These are phyloP conservation scores for Thaumatotibia leucotreta DNA, from an alignment of 1,140 invertebrate species.

Conservation along the genomic window DNA sequence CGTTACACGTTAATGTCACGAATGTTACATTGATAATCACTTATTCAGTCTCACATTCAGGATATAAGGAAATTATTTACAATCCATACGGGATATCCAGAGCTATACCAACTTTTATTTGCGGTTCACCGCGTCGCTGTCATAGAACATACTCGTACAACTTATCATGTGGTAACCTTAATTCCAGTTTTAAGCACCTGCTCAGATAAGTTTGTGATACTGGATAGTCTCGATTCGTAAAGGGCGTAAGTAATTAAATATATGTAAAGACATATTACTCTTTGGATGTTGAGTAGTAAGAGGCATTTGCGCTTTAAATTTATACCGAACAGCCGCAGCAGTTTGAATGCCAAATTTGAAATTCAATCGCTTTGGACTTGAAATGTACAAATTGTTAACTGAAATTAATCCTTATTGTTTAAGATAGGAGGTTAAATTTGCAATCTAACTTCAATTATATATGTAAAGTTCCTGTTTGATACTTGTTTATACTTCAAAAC, in stretches of 20 bases:
- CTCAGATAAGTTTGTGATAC: neutral
- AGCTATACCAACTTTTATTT: neutral
- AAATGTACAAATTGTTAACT: neutral
- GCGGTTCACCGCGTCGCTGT: neutral
- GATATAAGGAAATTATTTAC: neutral
- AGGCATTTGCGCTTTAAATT: constrained; percentile 7
- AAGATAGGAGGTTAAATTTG: neutral
- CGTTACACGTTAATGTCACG: neutral
- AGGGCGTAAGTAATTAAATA: neutral
- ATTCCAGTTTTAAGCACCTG: neutral
- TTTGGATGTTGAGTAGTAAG: neutral
- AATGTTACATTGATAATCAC: neutral
- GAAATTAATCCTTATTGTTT: neutral
- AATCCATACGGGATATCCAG: neutral
- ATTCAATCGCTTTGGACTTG: neutral
- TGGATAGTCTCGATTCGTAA: neutral
- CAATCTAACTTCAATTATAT: neutral
- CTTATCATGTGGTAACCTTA: neutral
- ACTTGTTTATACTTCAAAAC: neutral
- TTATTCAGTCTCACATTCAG: neutral
- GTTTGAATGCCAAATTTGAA: constrained; percentile 5
- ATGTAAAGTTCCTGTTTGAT: neutral
- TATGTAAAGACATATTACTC: neutral
- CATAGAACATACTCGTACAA: neutral
- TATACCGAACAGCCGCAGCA: neutral